phyloP scores from a whole-genome alignment of 2,888 invertebrate genomes.

The Mylabris sibirica region DNA sequence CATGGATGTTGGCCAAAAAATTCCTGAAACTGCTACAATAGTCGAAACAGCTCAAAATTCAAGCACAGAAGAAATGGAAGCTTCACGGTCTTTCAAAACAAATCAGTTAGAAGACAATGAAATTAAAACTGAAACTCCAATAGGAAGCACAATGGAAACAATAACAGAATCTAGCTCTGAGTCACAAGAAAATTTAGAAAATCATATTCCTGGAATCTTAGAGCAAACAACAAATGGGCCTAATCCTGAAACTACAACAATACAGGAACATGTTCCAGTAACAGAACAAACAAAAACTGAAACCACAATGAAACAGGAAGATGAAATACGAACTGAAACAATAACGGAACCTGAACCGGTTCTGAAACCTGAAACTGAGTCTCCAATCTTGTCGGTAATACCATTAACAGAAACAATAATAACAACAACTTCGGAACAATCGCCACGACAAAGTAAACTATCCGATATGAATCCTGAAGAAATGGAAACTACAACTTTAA shows the following conservation, averaged over 20 bases:
- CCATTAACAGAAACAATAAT: slow-evolving; percentile 13
- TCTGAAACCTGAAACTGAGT: background rate
- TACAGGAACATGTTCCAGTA: background rate
- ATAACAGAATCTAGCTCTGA: background rate
- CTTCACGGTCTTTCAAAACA: background rate
- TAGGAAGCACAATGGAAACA: background rate
- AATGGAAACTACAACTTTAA: background rate
- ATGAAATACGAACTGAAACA: background rate
- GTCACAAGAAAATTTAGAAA: background rate
- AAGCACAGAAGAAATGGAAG: background rate
- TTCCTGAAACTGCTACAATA: background rate
- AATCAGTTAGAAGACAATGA: background rate
- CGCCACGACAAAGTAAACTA: background rate
- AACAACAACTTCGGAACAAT: slow-evolving; percentile 20
- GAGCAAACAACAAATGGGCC: slow-evolving; percentile 3
- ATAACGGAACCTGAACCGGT: background rate
- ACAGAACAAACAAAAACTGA: background rate
- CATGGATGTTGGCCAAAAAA: background rate
- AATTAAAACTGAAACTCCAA: background rate
- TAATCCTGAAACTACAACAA: background rate
- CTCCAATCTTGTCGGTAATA: background rate
- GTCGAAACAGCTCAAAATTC: slow-evolving; percentile 1
- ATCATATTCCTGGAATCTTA: slow-evolving; percentile 14
- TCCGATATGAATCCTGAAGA: background rate
- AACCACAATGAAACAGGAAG: background rate